Base-by-base conservation (phyloP, 2,797 vertebrate species). In the Chiloscyllium punctatum region DNA sequence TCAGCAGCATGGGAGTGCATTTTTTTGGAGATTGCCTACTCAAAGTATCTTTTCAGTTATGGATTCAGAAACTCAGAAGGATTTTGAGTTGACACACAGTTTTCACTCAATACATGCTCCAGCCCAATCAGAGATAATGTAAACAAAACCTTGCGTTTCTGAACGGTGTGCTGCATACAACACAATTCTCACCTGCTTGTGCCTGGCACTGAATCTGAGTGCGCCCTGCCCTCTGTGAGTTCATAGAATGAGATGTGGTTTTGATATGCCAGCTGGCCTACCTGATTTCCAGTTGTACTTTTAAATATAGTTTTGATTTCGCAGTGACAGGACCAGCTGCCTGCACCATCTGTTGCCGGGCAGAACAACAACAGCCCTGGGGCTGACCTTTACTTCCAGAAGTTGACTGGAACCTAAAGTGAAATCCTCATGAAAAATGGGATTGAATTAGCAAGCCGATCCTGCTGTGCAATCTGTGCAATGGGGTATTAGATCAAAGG, bases 271-370 rank as follows among this genome's bases (percentile, higher is more conserved):
- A 66, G 53, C 87, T 90, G 87, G 87, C 18, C 16, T 33, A 33
- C 87, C 57, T 90, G 87, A 90, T 62, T 90, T 33, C 53, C 87
- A 90, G 87, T 90, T 21, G 53, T 90, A 90, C 62, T 62, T 62
- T 62, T 90, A 84, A 84, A 84, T 84, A 48, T 62, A 90, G 51
- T 62, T 90, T n/a, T 33, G 87, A 15, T 62, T 18, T 62, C 8
- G 53, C 2, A 18, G 53, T 15, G 30, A 16, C 27, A 33, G 33
- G 16, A 57, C 42, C 82, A 84, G 82, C 82, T 84, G 82, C 21
- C 82, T n/a, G 53, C 33, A 15, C 87, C 87, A 90, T 90, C 87
- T 90, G 87, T 16, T 90, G 30, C 57, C n/a, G 87, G 87, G 33
- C 87, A 66, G 15, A 1, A 15, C 57, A 21, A 66, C 87, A 66